Percentiles rank a stretch among this genome's conserved stretches.
Evolutionary conservation across 2,888 invertebrate genomes (phyloP).

Genomic region (Tortricodes alternella): DNA sequence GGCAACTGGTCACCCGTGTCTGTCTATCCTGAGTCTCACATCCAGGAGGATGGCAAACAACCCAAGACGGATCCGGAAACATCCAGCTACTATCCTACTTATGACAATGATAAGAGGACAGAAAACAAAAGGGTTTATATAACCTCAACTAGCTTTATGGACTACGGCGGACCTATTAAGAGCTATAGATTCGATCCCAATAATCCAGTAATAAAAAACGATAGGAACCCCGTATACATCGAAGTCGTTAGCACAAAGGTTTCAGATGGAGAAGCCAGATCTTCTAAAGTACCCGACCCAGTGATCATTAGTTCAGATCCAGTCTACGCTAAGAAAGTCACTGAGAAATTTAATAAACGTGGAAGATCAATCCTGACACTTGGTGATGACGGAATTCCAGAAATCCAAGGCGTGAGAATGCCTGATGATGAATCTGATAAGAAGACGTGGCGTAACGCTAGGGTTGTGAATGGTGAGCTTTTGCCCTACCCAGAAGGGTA

Average conservation of each 20-base stretch:
- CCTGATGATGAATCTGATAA: slow-evolving; percentile 93
- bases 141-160: slow-evolving; percentile 70
- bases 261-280: slow-evolving; percentile 71
- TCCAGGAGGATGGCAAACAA: slow-evolving; percentile 70
- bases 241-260: slow-evolving; percentile 78
- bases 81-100: slow-evolving; percentile 73
- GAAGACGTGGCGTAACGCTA: slow-evolving; percentile 93
- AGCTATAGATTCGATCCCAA: slow-evolving; percentile 75
- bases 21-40: slow-evolving; percentile 74
- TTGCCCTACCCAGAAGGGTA: slow-evolving; percentile 88
- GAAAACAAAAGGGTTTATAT: slow-evolving; percentile 77
- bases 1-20: slow-evolving; percentile 81
- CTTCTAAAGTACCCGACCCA: slow-evolving; percentile 85
- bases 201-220: slow-evolving; percentile 77
- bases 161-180: slow-evolving; percentile 72
- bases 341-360: slow-evolving; percentile 81
- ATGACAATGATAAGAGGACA: slow-evolving; percentile 68
- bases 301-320: slow-evolving; percentile 86
- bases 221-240: slow-evolving; percentile 81
- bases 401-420: slow-evolving; percentile 91
- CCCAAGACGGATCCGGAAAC: slow-evolving; percentile 69
- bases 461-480: slow-evolving; percentile 92
- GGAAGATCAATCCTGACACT: slow-evolving; percentile 85
- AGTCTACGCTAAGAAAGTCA: slow-evolving; percentile 80
- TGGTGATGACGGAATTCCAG: slow-evolving; percentile 88